phyloP scores from a whole-genome alignment of 2,888 invertebrate genomes.

The Lobophora halterata region DNA sequence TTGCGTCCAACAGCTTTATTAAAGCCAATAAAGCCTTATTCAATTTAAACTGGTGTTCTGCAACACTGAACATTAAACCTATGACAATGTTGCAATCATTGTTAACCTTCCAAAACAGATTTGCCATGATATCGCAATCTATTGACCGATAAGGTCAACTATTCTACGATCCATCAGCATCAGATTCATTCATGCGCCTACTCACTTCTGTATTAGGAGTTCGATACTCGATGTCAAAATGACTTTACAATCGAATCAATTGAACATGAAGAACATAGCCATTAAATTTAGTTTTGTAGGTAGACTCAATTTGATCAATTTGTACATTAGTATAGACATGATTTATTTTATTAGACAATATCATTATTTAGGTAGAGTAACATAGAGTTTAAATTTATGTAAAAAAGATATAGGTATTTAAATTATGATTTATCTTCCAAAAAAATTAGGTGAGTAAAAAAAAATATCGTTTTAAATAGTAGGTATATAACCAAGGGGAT shows the following conservation, averaged over 20 bases:
- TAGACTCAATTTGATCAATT: conserved; percentile 11
- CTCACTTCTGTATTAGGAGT: conserved; percentile 23
- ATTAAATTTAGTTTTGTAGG: conserved; percentile 16
- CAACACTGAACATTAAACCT: background rate
- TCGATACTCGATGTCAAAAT: conserved; percentile 10
- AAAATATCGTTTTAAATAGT: too few species aligned
- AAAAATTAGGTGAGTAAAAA: too few species aligned
- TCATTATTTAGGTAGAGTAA: too few species aligned
- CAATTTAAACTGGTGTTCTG: background rate
- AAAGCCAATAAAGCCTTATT: conserved; percentile 1
- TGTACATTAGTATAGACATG: conserved; percentile 9
- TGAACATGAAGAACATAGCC: conserved; percentile 16
- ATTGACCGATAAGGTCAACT: conserved; percentile 23
- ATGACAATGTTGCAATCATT: conserved; percentile 2
- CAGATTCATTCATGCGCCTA: conserved; percentile 23
- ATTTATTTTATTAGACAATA: conserved; percentile 12
- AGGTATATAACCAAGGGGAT: too few species aligned
- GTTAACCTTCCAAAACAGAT: conserved; percentile 10
- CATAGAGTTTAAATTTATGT: conserved; percentile 11
- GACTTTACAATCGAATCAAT: conserved; percentile 19
- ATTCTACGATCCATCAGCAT: conserved; percentile 17
- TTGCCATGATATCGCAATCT: conserved; percentile 20
- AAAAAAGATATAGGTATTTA: too few species aligned
- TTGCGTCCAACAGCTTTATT: too few species aligned
- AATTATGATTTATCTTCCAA: too few species aligned